A percentile compares a stretch with the other conserved stretches of the same genome.
Conservation (phyloP, 2,113 vertebrate genomes). For the Montifringilla adamsi region DNA sequence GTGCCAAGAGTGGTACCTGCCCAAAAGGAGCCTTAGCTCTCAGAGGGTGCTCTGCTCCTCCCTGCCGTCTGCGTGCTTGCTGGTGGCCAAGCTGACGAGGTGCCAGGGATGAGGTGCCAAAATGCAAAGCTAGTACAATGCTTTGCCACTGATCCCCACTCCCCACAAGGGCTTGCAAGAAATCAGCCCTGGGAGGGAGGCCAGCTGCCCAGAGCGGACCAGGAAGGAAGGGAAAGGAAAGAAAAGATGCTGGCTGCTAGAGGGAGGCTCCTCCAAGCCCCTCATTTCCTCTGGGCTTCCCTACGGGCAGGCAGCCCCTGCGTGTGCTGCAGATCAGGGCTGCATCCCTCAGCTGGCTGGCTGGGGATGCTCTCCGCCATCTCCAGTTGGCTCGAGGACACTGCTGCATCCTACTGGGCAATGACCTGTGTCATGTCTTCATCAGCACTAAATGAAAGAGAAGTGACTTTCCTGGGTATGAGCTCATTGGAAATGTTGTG, state of each 20-base stretch:
- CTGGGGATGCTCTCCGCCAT: background rate
- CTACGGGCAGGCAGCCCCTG: rapidly evolving
- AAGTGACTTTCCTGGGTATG: background rate
- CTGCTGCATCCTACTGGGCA: background rate
- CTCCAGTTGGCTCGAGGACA: background rate
- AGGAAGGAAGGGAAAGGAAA: background rate
- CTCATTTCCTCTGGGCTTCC: background rate
- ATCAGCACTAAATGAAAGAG: background rate
- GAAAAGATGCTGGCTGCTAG: background rate
- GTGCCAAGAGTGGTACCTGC: background rate
- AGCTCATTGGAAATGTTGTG: background rate
- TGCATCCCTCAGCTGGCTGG: background rate
- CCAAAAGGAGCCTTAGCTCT: background rate
- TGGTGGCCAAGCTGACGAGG: background rate
- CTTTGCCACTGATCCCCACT: background rate
- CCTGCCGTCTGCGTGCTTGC: background rate
- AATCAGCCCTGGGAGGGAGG: background rate
- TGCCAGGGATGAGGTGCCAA: background rate
- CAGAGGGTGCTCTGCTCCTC: background rate
- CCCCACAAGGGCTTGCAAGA: background rate
- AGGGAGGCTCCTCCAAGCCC: background rate
- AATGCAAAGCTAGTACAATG: background rate
- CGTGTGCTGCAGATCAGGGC: background rate
- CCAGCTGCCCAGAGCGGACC: background rate
- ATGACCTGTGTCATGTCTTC: background rate